Conservation (phyloP, 2,797 vertebrate genomes). For the Dermochelys coriacea region DNA sequence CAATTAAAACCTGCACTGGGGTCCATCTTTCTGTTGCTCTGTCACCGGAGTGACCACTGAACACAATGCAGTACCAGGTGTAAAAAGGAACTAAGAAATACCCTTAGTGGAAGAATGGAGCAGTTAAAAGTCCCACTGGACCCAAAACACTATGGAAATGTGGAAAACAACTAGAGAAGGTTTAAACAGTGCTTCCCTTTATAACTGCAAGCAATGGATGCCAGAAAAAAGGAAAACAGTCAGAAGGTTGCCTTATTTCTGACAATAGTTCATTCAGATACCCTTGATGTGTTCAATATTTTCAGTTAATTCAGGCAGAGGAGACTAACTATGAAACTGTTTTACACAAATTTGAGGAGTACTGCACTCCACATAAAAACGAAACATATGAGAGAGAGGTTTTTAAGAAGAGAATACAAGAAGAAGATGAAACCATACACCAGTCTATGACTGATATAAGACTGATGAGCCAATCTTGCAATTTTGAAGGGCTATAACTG, state of each 20-base stretch:
- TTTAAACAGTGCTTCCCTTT: background rate
- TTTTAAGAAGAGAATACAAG: background rate
- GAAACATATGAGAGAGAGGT: background rate
- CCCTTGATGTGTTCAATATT: background rate
- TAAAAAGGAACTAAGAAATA: background rate
- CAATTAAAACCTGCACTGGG: background rate
- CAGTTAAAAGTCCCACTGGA: background rate
- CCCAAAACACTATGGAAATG: background rate
- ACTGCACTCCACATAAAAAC: background rate
- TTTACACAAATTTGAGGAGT: background rate
- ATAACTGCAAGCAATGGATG: background rate
- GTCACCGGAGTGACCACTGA: background rate
- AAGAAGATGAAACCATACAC: background rate
- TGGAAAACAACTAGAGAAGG: background rate
- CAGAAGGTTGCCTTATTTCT: no score
- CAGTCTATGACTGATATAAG: background rate
- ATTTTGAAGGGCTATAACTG: background rate
- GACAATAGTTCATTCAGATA: background rate
- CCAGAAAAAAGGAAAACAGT: background rate
- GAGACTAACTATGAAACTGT: background rate
- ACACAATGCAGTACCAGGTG: background rate
- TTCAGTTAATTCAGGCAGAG: background rate
- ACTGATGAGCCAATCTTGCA: background rate
- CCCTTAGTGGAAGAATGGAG: background rate
- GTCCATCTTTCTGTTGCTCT: background rate